Evolutionary conservation across 2,888 invertebrate genomes (phyloP), one percentile per base, ranked within the genome.

Genomic region (Dromius quadrimaculatus): DNA sequence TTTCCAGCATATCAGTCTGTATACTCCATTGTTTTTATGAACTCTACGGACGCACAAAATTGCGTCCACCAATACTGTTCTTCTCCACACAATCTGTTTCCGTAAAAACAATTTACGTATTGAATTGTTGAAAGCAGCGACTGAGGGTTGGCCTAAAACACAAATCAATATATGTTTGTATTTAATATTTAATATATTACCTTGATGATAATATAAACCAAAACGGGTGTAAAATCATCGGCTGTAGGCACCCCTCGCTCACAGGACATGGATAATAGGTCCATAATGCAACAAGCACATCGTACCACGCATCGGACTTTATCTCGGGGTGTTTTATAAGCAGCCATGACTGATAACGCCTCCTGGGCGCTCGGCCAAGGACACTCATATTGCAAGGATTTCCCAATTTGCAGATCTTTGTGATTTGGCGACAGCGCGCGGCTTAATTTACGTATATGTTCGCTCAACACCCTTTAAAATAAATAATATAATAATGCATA

Each of bases 11-110:
- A 66, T 81, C 79, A 82, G 78, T 81, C 81, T 74, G 84, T 84
- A 83, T 92, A 94, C 83, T 94, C 94, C 96, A 98, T 96, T 68
- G 95, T 97, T 86, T 98, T 99, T 80, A 98, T 97, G 85, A 95
- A 97, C 83, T 97, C 97, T 64, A 98, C 94, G 54, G 96, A 96
- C 0, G 97, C 92, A 79, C 94, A 93, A 84, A 98, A 98, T 83
- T 98, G 97, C 65, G 96, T 97, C 98, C 98, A 98, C 92, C 97
- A 97, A 84, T 98, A 99, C 77, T 93, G 91, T 78, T 96, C 94
- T 83, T 97, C 96, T 59, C 97, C 97, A 73, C 87, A 87, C 71
- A 97, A 86, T 73, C 91, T 89, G 74, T 89, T 87, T 69, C 92
- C 93, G 79, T 94, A 95, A 82, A 96, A 95, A 76, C 94, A 95